Base-by-base conservation (phyloP, 2,888 invertebrate species). In the Dryobota labecula region DNA sequence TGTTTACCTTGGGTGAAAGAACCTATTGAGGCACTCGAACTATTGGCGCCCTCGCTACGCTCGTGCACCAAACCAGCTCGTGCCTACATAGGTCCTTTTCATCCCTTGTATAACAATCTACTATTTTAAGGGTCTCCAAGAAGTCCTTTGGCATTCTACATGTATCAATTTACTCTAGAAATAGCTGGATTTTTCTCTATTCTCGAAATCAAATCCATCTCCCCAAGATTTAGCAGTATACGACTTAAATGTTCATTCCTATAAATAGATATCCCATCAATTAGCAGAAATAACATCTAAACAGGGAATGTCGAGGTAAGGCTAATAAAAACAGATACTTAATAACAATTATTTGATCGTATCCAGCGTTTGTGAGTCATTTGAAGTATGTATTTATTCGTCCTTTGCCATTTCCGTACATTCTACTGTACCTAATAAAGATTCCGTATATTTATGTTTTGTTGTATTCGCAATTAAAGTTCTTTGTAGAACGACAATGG, bases 281-380 rank as follows among this genome's bases (percentile, higher is more conserved):
- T 53, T 66, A 65, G 41, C 58, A 54, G 30, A 70, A 72, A 76
- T 56, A 67, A n/a, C 68, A 68, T 65, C 51, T 51, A 57, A 69
- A 78, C 57, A 65, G 54, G 62, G 64, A 56, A 78, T 70, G 57
- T 75, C 79, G 74, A 82, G 84, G 73, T 74, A 76, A 83, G 63
- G 61, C 76, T 78, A 73, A 83, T 77, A 72, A 80, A 75, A 78
- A 76, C 71, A 77, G 70, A 76, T 78, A 77, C 56, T 75, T 73
- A 63, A 74, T 73, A 80, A 87, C 84, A 88, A 87, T 89, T 85
- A 88, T 84, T 76, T 82, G 88, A 90, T 90, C 72, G 76, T 87
- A 90, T 89, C 53, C 65, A 82, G 72, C 72, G 76, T 79, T 84
- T 85, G 84, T 85, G 84, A 84, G 82, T 79, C 81, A 77, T 84